Evolutionary conservation across 2,113 vertebrate species (phyloP).

Genomic region (Cheilinus undulatus): DNA sequence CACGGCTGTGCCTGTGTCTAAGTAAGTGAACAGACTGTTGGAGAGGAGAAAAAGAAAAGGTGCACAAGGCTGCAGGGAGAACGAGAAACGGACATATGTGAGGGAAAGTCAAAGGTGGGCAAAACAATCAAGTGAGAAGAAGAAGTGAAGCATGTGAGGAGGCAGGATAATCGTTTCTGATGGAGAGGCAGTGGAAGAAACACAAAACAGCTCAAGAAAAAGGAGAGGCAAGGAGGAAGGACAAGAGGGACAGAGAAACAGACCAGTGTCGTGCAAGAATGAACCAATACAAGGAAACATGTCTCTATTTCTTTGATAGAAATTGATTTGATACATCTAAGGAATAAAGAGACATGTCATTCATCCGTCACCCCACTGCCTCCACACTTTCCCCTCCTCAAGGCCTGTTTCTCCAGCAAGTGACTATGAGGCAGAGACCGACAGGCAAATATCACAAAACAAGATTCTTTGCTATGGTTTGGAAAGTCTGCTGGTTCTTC

Average conservation of each 20-base stretch:
- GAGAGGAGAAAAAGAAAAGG: not conserved
- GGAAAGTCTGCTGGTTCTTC: too few species aligned
- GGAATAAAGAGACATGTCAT: too few species aligned
- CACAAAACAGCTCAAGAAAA: not conserved
- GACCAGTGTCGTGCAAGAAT: not conserved
- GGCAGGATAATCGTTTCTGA: not conserved
- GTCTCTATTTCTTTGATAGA: too few species aligned
- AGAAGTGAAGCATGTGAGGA: not conserved
- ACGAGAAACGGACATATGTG: not conserved
- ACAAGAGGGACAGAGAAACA: not conserved
- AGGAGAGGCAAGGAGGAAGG: not conserved
- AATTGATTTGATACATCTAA: too few species aligned
- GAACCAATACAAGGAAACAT: too few species aligned
- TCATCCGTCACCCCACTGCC: too few species aligned
- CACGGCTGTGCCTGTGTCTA: not conserved
- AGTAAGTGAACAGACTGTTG: not conserved
- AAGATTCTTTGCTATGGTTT: too few species aligned
- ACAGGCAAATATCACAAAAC: too few species aligned
- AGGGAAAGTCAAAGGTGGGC: constrained; percentile 10
- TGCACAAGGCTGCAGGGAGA: constrained; percentile 3
- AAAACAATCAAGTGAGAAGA: constrained; percentile 27
- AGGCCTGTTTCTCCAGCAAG: too few species aligned
- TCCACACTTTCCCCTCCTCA: too few species aligned
- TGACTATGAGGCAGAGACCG: too few species aligned
- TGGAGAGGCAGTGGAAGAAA: not conserved